These are phyloP conservation scores for Alosa sapidissima DNA, from an alignment of 2,797 vertebrate genomes.

Conservation along the genomic window DNA sequence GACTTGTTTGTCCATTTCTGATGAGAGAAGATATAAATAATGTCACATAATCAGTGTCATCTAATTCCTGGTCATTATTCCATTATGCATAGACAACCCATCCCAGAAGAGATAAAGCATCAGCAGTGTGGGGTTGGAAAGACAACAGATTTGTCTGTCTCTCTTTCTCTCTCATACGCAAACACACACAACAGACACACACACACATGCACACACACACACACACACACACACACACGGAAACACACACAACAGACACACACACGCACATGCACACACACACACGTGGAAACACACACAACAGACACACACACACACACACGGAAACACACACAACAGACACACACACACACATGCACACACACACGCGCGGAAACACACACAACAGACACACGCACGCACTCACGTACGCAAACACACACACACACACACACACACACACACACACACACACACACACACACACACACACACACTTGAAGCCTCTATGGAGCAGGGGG, in stretches of 20 bases:
- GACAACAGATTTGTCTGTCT: background rate
- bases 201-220: background rate
- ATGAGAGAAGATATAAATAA: background rate
- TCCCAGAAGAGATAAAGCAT: background rate
- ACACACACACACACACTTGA: background rate
- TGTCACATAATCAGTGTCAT: background rate
- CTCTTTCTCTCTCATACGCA: background rate
- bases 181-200: background rate
- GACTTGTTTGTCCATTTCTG: background rate
- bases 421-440: background rate
- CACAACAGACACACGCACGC: background rate
- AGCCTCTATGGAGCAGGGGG: background rate
- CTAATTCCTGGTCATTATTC: background rate
- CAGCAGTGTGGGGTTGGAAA: conserved; percentile 1
- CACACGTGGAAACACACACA: background rate
- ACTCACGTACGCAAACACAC: background rate
- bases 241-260: background rate
- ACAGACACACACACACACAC: background rate
- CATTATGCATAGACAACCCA: background rate
- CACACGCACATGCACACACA: background rate
- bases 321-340: too few relatives aligned
- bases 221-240: background rate
- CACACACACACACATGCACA: background rate
- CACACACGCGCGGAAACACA: background rate
- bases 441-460: too few relatives aligned